Conservation (phyloP, 2,888 invertebrate genomes). For the Lottia scabra region DNA sequence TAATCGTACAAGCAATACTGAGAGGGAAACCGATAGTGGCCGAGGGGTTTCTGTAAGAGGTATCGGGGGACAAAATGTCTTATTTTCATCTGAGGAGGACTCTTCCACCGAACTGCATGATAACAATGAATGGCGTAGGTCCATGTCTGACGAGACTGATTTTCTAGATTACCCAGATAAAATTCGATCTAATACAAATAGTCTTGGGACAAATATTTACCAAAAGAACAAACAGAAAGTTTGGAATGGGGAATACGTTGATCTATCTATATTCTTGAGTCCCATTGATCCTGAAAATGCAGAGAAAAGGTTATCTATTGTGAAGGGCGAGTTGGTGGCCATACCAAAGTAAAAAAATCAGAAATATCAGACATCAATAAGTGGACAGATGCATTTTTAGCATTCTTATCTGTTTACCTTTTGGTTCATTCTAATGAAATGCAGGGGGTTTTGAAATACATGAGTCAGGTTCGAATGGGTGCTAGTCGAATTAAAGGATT, state of each 20-base stretch:
- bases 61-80: too few species aligned
- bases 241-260: background rate
- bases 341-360: background rate
- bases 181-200: too few species aligned
- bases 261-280: background rate
- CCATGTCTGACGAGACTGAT: too few species aligned
- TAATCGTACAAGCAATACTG: too few species aligned
- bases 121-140: too few species aligned
- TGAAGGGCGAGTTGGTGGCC: background rate
- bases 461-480: background rate
- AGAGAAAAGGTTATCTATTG: background rate
- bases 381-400: constrained; percentile 19
- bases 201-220: background rate
- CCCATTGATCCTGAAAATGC: background rate
- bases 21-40: too few species aligned
- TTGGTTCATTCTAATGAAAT: background rate
- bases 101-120: too few species aligned
- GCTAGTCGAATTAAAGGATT: background rate
- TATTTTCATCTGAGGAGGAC: too few species aligned
- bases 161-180: too few species aligned
- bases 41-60: too few species aligned
- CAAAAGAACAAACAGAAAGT: background rate
- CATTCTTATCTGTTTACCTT: background rate
- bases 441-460: background rate
- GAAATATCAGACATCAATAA: constrained; percentile 12